Evolutionary conservation across 2,888 invertebrate genomes (phyloP), one percentile per base, ranked within the genome.

Genomic region (Bedellia somnulentella): DNA sequence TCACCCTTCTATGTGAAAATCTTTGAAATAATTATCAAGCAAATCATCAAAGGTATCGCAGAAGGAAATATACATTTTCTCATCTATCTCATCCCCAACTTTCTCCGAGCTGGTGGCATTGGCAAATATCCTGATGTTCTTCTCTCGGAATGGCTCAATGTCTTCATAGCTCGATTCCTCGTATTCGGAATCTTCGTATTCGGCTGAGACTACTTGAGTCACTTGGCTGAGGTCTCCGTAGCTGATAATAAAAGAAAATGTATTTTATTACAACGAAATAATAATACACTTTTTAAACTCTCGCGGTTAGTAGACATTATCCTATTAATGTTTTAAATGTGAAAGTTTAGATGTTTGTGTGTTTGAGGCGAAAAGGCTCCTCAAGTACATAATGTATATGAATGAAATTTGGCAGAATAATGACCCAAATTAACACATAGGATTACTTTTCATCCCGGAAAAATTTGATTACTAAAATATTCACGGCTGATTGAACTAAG

Each of bases 61-160:
- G 41, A 92, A 86, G 43, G 89, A 85, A 80, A 93, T 86, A 47
- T 90, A 89, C 66, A 92, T 90, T 47, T 87, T 87, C 3, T 90
- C 89, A n/a, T 87, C 83, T 59, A 88, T 85, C n/a, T 83, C 70
- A 12, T 81, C 79, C 0, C 77, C 58, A 0, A 35, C 61, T 2
- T 57, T 38, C 22, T 53, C 52, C 8, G 26, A 38, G 34, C 60
- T 62, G 32, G 55, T 52, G 4, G 57, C 45, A 33, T 66, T 66
- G 2, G 46, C 41, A 38, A 75, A 75, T 0, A 75, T 57, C 31
- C 79, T 50, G 5, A 76, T 62, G 36, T 80, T 81, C 41, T 86
- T 73, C 50, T 85, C 82, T 55, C 81, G 73, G 57, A 86, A 84
- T 37, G 79, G 77, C 1, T 80, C 77, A n/a, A 4, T 13, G 13